Percentiles rank a stretch among this genome's conserved stretches.
phyloP scores from a whole-genome alignment of 1,140 invertebrate species.

The Calephelis nemesis region DNA sequence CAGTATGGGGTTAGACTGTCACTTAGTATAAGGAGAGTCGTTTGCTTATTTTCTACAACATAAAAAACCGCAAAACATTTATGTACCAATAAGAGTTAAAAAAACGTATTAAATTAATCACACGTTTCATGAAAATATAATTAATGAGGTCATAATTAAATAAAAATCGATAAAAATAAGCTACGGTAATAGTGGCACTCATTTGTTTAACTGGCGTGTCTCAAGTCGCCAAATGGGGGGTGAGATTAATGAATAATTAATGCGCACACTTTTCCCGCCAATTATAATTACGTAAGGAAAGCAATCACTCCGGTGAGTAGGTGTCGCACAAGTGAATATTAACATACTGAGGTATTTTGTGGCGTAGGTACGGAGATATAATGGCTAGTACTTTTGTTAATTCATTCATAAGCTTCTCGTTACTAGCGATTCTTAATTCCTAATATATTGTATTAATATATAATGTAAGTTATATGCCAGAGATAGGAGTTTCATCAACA shows the following conservation, averaged over 20 bases:
- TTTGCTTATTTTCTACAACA: no score
- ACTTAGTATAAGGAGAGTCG: no score
- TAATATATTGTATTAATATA: no score
- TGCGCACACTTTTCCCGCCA: constrained; percentile 66
- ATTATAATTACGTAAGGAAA: constrained; percentile 72
- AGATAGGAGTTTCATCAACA: no score
- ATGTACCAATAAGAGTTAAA: no score
- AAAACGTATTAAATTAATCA: no score
- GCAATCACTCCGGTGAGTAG: constrained; percentile 54
- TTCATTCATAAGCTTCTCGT: not conserved
- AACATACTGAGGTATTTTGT: constrained; percentile 34
- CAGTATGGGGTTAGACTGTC: no score
- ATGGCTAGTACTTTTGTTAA: not conserved
- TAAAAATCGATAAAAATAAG: constrained; percentile 45
- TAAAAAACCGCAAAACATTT: no score
- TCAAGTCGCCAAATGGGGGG: constrained; percentile 70
- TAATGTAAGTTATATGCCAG: no score
- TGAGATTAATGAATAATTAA: constrained; percentile 74
- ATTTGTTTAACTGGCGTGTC: constrained; percentile 60
- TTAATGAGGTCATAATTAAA: constrained; percentile 25
- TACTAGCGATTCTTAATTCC: not conserved
- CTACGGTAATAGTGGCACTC: constrained; percentile 50
- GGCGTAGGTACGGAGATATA: not conserved
- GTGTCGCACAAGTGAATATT: constrained; percentile 49
- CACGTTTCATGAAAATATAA: not conserved